phyloP scores from a whole-genome alignment of 2,888 invertebrate genomes.

The Trissoscelio sp. region DNA sequence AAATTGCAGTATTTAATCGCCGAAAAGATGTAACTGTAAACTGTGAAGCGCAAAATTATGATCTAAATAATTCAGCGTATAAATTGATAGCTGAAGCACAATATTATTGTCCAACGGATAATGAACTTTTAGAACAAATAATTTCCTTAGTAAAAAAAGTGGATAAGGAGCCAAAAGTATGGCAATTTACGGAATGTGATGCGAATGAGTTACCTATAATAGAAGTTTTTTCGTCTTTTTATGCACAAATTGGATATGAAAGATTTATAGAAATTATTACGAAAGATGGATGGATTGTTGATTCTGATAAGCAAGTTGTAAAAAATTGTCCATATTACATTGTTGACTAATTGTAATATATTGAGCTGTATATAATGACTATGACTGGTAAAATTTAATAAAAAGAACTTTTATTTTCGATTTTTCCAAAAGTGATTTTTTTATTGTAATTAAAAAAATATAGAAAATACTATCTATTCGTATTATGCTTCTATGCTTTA shows the following conservation, averaged over 20 bases:
- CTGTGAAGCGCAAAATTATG: not conserved
- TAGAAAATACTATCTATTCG: no score
- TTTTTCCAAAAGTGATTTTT: no score
- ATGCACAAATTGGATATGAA: slow-evolving; percentile 23
- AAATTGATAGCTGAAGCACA: slow-evolving; percentile 10
- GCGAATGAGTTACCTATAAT: slow-evolving; percentile 27
- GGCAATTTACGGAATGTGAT: not conserved
- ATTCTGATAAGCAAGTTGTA: slow-evolving; percentile 4
- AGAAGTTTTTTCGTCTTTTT: slow-evolving; percentile 31
- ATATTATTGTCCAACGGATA: not conserved
- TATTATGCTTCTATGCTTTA: no score
- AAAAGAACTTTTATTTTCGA: no score
- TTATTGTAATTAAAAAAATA: no score
- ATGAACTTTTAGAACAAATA: slow-evolving; percentile 10
- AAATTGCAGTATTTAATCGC: slow-evolving; percentile 25
- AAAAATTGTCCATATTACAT: slow-evolving; percentile 37
- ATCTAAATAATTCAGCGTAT: not conserved
- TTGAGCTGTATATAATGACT: no score
- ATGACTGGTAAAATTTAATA: no score
- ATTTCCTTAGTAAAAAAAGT: not conserved
- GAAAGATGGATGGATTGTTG: slow-evolving; percentile 37
- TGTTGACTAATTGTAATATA: no score
- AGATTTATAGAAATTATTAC: slow-evolving; percentile 34
- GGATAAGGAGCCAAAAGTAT: not conserved
- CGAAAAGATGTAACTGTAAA: not conserved